These are phyloP conservation scores for Accipiter virgatus DNA, from an alignment of 2,113 vertebrate species.

Conservation along the genomic window DNA sequence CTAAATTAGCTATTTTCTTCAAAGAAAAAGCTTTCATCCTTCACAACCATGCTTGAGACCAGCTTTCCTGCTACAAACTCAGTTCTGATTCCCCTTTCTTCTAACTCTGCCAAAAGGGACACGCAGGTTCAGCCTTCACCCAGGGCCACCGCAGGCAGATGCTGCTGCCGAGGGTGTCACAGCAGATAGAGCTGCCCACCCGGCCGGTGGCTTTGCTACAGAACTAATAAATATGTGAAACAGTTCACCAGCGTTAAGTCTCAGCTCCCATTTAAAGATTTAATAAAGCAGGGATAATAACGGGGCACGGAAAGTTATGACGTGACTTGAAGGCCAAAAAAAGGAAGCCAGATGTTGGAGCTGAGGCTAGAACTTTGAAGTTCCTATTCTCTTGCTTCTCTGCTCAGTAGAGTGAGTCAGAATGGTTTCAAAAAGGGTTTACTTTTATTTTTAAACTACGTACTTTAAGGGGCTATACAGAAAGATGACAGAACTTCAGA, in stretches of 20 bases:
- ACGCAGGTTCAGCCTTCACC: neutral
- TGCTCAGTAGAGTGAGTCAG: neutral
- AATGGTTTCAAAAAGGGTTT: neutral
- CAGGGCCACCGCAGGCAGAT: neutral
- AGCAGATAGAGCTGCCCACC: neutral
- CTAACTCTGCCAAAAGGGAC: neutral
- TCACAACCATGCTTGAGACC: rapidly evolving
- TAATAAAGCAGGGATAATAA: neutral
- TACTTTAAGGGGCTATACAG: neutral
- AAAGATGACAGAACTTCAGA: neutral
- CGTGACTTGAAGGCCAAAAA: neutral
- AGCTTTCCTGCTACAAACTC: neutral
- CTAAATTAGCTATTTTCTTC: neutral
- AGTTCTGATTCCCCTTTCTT: neutral
- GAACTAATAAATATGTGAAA: rapidly evolving
- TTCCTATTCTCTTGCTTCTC: neutral
- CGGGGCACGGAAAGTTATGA: neutral
- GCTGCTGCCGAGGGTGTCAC: rapidly evolving
- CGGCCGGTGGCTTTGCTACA: neutral
- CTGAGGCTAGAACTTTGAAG: neutral
- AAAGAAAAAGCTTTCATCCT: neutral
- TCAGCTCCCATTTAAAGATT: neutral
- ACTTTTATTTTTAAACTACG: neutral
- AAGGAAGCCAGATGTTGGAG: neutral
- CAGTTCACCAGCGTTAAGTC: neutral